Percentiles rank a stretch among this genome's conserved stretches.
Conservation (phyloP, 2,888 invertebrate genomes). For the Volucella bombylans region DNA sequence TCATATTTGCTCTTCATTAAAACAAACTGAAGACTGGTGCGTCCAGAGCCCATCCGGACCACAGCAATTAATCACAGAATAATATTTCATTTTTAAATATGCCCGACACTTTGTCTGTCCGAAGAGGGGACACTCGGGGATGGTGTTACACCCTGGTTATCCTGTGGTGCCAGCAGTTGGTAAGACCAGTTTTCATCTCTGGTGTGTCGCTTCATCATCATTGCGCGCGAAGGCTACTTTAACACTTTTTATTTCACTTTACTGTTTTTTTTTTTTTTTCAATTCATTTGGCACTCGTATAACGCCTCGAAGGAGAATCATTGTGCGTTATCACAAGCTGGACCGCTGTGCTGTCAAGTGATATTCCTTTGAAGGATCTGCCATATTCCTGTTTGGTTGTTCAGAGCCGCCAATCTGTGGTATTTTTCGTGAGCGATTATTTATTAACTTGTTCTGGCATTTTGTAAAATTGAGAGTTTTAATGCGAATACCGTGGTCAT, state of each 20-base stretch:
- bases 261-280: background rate
- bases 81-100: conserved; percentile 68
- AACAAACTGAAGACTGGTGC: conserved; percentile 62
- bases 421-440: conserved; percentile 69
- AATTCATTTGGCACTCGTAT: background rate
- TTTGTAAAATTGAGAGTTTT: conserved; percentile 72
- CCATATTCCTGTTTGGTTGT: conserved; percentile 5
- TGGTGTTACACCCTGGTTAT: background rate
- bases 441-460: conserved; percentile 72
- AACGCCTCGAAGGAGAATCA: conserved; percentile 52
- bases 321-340: conserved; percentile 52
- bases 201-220: conserved; percentile 55
- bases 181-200: conserved; percentile 32
- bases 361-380: conserved; percentile 46
- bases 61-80: conserved; percentile 67
- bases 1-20: conserved; percentile 72
- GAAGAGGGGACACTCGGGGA: conserved; percentile 14
- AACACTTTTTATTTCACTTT: conserved; percentile 16
- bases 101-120: conserved; percentile 46
- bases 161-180: conserved; percentile 15
- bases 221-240: conserved; percentile 61
- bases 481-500: conserved; percentile 70
- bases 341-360: conserved; percentile 43
- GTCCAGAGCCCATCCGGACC: conserved; percentile 31
- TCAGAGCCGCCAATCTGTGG: conserved; percentile 30